Evolutionary conservation across 2,797 vertebrate species (phyloP), one percentile per base, ranked within the genome.

Genomic region (Scleropages formosus): DNA sequence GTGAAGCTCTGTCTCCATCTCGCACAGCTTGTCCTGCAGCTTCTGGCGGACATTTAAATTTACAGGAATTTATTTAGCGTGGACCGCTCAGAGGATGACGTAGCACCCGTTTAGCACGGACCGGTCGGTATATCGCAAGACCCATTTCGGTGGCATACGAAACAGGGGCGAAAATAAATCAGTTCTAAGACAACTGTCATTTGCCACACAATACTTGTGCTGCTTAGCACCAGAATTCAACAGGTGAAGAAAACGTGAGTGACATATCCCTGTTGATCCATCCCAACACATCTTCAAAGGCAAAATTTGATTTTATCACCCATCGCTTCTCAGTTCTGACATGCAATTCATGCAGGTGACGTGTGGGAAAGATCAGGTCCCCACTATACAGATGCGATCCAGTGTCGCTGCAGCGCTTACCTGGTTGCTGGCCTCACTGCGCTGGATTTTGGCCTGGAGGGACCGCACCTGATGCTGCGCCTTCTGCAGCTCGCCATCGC

Each of bases 21-120:
- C 95, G 26, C 84, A 89, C 83, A 97, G 85, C 84, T 94, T 98
- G 83, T 96, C 94, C 89, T 98, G 95, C 71, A 99, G 91, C 86
- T 93, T 92, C 97, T 98, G 73, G 75, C 27, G 16, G 7, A 27
- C 9, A 39, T 2, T 39, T 31, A 8, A 22, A 46, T 26, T 22
- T 8, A 53, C 8, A 31, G 47, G 15, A 22, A 64, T 13, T 62
- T 47, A 63, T 8, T 51, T 49, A 76, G 96, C 92, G 56, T 98
- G 96, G 0, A 95, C 90, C 58, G 98, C 96, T 0, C 96, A 91
- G 86, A 95, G 86, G 9, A 89, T 86, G n/a, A n/a, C n/a, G n/a
- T n/a, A n/a, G n/a, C n/a, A n/a, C n/a, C n/a, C n/a, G n/a, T n/a
- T n/a, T n/a, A n/a, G n/a, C n/a, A n/a, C n/a, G n/a, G n/a, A n/a